Conservation (phyloP, 2,888 invertebrate species). For the Heteromyza rotundicornis region DNA sequence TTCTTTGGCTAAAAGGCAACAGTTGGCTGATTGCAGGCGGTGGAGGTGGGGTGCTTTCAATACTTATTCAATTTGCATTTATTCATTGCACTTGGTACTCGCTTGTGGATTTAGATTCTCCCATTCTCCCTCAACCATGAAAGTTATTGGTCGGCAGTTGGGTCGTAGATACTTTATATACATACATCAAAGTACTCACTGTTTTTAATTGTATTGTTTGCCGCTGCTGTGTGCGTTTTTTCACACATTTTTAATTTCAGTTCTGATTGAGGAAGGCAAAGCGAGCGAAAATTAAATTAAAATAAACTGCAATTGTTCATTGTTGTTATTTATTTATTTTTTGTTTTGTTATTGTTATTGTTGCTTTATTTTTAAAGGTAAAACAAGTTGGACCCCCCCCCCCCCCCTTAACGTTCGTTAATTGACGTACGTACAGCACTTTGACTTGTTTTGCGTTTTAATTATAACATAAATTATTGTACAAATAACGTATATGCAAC, state of each 20-base stretch:
- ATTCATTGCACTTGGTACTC: background rate
- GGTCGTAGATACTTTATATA: background rate
- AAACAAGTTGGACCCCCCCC: slow-evolving; percentile 1
- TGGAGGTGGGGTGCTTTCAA: too few relatives aligned
- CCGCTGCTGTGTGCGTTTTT: background rate
- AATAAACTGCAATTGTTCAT: too few relatives aligned
- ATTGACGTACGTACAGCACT: too few relatives aligned
- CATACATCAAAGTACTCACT: background rate
- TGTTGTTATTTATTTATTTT: too few relatives aligned
- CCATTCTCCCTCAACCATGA: background rate
- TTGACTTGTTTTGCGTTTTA: too few relatives aligned
- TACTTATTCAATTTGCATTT: slow-evolving; percentile 1
- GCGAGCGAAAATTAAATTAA: too few relatives aligned
- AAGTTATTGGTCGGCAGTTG: background rate
- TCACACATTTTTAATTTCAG: slow-evolving; percentile 6
- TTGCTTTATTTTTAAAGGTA: slow-evolving; percentile 10
- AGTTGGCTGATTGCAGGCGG: background rate
- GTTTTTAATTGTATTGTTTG: background rate
- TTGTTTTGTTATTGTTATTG: too few relatives aligned
- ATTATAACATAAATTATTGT: too few relatives aligned
- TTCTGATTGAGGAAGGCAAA: background rate
- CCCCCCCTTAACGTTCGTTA: too few relatives aligned
- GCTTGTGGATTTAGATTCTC: too few relatives aligned
- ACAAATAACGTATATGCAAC: too few relatives aligned
- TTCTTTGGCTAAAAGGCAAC: too few relatives aligned